A percentile compares a stretch with the other conserved stretches of the same genome.
Evolutionary conservation across 2,113 vertebrate genomes (phyloP).

Genomic region (Lasiurus borealis): DNA sequence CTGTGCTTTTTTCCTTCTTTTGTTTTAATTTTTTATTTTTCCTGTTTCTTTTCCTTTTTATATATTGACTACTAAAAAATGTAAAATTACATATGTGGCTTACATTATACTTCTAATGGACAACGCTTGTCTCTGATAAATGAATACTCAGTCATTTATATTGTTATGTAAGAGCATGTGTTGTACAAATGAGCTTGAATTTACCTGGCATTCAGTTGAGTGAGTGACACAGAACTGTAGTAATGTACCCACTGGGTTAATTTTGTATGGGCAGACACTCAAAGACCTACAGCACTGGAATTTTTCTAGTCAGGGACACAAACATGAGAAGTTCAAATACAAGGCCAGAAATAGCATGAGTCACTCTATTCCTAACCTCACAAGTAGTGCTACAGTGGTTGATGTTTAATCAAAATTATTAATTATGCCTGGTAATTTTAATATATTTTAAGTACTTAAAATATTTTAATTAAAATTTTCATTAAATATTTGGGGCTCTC

Average conservation of each 20-base stretch:
- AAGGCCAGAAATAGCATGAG: background rate
- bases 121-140: background rate
- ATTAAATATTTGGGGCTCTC: background rate
- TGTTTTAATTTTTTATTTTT: background rate
- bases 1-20: background rate
- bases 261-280: background rate
- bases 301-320: background rate
- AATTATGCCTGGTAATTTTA: background rate
- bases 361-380: background rate
- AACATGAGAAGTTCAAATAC: background rate
- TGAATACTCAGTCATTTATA: background rate
- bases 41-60: constrained; percentile 33
- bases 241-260: background rate
- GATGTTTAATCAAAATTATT: background rate
- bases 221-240: background rate
- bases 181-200: background rate
- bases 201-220: background rate
- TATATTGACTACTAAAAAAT: background rate
- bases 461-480: background rate
- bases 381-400: background rate
- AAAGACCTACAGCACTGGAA: background rate
- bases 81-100: background rate
- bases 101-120: background rate
- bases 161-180: background rate
- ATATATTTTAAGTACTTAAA: background rate